These are phyloP conservation scores for Sinocyclocheilus anophthalmus DNA, from an alignment of 2,113 vertebrate genomes.

Conservation along the genomic window DNA sequence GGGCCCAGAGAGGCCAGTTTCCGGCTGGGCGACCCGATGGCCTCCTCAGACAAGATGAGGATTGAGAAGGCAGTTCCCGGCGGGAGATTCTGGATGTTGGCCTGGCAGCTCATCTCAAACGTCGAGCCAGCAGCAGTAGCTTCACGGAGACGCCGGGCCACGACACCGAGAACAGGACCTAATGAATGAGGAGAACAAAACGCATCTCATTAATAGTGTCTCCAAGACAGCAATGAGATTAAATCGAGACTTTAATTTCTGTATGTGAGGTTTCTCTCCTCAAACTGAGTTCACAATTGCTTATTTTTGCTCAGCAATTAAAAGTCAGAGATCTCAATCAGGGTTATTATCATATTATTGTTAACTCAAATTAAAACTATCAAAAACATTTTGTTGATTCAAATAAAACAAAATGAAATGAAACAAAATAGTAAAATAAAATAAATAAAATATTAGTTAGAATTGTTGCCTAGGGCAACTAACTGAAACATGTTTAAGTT, in stretches of 20 bases:
- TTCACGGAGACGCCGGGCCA: constrained; percentile 74
- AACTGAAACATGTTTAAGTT: too few species aligned
- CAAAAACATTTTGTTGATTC: too few species aligned
- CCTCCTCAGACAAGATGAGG: constrained; percentile 75
- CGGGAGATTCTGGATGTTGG: constrained; percentile 79
- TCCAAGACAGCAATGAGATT: background rate
- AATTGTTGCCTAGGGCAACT: too few species aligned
- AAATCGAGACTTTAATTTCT: background rate
- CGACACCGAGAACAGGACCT: constrained; percentile 55
- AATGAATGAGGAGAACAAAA: background rate
- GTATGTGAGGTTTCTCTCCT: background rate
- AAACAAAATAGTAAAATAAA: too few species aligned
- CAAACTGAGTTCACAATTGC: background rate
- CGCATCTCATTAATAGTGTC: background rate
- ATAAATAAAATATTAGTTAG: too few species aligned
- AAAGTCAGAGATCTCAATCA: background rate
- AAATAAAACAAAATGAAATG: too few species aligned
- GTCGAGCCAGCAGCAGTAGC: constrained; percentile 80
- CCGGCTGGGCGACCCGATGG: constrained; percentile 65
- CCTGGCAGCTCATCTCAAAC: constrained; percentile 86
- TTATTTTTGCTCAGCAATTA: background rate
- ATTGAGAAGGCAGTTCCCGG: constrained; percentile 79
- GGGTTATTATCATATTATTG: too few species aligned
- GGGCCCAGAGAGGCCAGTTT: constrained; percentile 80
- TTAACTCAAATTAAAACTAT: too few species aligned